phyloP scores from a whole-genome alignment of 64 coral and sea anemone genomes.

The Porites lutea region DNA sequence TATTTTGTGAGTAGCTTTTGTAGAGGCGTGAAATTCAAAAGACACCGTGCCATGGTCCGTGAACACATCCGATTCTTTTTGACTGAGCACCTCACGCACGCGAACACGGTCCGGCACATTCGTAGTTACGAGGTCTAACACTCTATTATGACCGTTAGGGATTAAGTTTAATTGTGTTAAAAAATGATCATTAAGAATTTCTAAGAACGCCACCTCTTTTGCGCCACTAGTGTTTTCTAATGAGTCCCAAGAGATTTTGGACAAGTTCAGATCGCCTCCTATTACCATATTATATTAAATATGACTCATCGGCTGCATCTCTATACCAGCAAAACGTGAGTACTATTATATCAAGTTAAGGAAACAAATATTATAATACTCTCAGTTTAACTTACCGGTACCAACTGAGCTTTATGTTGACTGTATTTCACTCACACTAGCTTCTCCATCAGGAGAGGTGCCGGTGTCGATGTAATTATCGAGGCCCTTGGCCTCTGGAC shows the following conservation, averaged over 20 bases:
- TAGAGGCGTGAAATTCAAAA: constrained; percentile 6
- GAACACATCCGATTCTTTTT: constrained; percentile 2
- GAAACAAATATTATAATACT: too few relatives aligned
- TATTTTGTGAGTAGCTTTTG: constrained; percentile 34
- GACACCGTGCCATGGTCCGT: too few relatives aligned
- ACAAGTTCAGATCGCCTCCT: constrained; percentile 13
- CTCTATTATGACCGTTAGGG: neutral
- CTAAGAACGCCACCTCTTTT: constrained; percentile 25
- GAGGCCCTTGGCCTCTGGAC: constrained; percentile 34
- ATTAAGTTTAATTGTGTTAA: constrained; percentile 30
- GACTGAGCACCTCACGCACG: constrained; percentile 40
- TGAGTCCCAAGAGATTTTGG: constrained; percentile 60
- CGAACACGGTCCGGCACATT: too few relatives aligned
- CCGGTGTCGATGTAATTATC: constrained; percentile 19
- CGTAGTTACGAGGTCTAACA: too few relatives aligned
- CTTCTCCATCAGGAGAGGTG: too few relatives aligned
- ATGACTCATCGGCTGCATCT: too few relatives aligned
- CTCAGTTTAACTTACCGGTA: too few relatives aligned
- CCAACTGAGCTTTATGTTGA: too few relatives aligned
- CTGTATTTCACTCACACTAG: too few relatives aligned
- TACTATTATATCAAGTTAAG: too few relatives aligned
- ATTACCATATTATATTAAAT: constrained; percentile 66
- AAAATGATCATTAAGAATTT: constrained; percentile 48
- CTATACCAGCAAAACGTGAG: too few relatives aligned
- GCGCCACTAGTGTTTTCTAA: constrained; percentile 31